Evolutionary conservation across 2,113 vertebrate genomes (phyloP).

Genomic region (Penelope pileata): DNA sequence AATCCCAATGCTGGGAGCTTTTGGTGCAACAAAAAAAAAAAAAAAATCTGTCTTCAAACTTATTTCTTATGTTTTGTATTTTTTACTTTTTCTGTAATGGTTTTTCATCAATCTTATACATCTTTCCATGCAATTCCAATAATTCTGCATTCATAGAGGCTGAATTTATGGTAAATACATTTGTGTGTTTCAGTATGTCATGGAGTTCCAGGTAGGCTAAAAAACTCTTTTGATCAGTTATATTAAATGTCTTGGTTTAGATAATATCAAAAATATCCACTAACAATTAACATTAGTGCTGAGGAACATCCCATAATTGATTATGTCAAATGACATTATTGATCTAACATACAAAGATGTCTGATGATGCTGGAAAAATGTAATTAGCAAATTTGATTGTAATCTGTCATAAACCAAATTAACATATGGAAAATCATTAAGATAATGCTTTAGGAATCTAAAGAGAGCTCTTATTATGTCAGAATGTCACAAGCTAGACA

Average conservation of each 20-base stretch:
- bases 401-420: neutral
- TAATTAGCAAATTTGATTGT: slow-evolving; percentile 30
- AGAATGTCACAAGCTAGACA: neutral
- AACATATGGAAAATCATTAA: neutral
- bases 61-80: neutral
- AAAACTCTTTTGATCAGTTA: neutral
- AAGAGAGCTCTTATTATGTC: neutral
- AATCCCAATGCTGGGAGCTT: neutral
- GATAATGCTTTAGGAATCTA: neutral
- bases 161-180: neutral
- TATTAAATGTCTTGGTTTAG: neutral
- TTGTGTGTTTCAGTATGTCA: neutral
- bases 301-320: neutral
- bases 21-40: neutral
- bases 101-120: neutral
- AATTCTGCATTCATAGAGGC: neutral
- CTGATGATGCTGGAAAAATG: neutral
- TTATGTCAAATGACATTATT: neutral
- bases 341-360: neutral
- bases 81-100: neutral
- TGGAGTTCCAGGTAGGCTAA: neutral
- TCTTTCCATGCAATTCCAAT: neutral
- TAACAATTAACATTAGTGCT: neutral
- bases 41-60: neutral
- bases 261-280: neutral